Evolutionary conservation across 2,888 invertebrate genomes (phyloP).

Genomic region (Drosophila dives): DNA sequence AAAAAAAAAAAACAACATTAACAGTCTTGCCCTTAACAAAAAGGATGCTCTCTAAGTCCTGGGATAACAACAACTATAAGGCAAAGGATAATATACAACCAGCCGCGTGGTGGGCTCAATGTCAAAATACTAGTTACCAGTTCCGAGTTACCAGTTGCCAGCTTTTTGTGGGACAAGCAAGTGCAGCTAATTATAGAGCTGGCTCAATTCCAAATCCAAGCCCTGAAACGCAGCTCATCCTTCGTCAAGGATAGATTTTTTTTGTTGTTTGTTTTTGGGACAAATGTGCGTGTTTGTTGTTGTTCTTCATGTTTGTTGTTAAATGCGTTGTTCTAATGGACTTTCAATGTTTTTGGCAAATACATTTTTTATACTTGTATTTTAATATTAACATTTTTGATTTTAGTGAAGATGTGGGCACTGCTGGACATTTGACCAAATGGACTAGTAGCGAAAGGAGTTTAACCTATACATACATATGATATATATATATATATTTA

Average conservation of each 20-base stretch:
- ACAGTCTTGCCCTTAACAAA: slow-evolving; percentile 39
- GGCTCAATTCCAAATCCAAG: slow-evolving; percentile 16
- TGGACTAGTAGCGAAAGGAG: background rate
- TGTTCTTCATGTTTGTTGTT: background rate
- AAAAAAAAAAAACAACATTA: slow-evolving; percentile 44
- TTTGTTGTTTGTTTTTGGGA: slow-evolving; percentile 14
- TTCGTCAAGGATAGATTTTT: slow-evolving; percentile 47
- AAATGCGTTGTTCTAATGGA: slow-evolving; percentile 57
- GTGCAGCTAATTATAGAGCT: slow-evolving; percentile 73
- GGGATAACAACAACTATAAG: slow-evolving; percentile 54
- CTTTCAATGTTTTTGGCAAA: slow-evolving; percentile 64
- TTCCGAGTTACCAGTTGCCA: slow-evolving; percentile 21
- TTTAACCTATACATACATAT: background rate
- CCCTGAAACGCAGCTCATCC: slow-evolving; percentile 24
- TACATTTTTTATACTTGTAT: slow-evolving; percentile 13
- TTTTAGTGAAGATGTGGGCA: background rate
- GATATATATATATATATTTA: background rate
- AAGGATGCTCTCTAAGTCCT: slow-evolving; percentile 33
- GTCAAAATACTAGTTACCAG: slow-evolving; percentile 41
- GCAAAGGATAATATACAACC: slow-evolving; percentile 40
- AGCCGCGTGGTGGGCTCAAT: slow-evolving; percentile 36
- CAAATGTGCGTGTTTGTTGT: slow-evolving; percentile 12
- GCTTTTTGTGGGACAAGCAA: slow-evolving; percentile 57
- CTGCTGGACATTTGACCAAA: background rate
- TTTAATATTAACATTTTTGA: background rate